A percentile compares a stretch with the other conserved stretches of the same genome.
phyloP scores from a whole-genome alignment of 2,797 vertebrate genomes.

The Sus cebifrons region DNA sequence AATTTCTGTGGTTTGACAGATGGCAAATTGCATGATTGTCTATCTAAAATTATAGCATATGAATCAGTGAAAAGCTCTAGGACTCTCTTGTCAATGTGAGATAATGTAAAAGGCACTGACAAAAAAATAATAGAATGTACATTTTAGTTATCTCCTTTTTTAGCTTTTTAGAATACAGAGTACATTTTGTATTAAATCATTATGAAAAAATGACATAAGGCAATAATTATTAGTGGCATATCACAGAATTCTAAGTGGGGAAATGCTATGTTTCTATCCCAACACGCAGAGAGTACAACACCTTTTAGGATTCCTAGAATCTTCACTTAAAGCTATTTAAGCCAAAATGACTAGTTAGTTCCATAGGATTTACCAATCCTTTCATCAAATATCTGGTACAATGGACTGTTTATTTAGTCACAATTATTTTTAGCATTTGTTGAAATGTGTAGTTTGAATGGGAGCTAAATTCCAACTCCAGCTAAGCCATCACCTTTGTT shows the following conservation, averaged over 20 bases:
- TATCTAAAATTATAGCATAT: conserved; percentile 37
- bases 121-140: conserved; percentile 47
- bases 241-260: conserved; percentile 1
- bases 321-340: background rate
- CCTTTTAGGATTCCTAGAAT: conserved; percentile 3
- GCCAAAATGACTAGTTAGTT: background rate
- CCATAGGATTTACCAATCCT: background rate
- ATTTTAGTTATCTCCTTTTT: conserved; percentile 13
- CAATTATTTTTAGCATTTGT: conserved; percentile 1
- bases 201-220: conserved; percentile 27
- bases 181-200: background rate
- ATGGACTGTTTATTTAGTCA: background rate
- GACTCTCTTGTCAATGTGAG: conserved; percentile 24
- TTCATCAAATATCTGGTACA: conserved; percentile 23
- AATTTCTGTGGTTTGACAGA: conserved; percentile 16
- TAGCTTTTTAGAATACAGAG: background rate
- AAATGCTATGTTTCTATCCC: background rate
- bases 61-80: conserved; percentile 28
- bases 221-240: conserved; percentile 24
- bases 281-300: background rate
- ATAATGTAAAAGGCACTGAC: background rate
- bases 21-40: background rate
- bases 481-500: conserved; percentile 25
- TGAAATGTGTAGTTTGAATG: background rate
- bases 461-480: conserved; percentile 4